Base-by-base conservation (phyloP, 92 coral and sea anemone genomes). In the Palythoa grandis region DNA sequence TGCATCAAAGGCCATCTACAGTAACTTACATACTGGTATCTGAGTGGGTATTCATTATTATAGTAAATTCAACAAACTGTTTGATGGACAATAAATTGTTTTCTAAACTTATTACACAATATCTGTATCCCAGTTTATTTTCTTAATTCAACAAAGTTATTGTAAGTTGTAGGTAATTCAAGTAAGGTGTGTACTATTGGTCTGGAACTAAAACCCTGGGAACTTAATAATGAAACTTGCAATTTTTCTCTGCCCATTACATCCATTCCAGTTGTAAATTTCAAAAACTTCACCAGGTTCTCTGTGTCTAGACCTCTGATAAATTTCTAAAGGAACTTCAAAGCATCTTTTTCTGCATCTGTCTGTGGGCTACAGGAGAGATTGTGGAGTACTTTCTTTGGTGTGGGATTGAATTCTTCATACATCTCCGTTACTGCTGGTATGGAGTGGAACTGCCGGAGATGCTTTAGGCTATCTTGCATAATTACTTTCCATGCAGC, bases 401-500 rank as follows among this genome's bases (percentile, higher is more conserved):
- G 63, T 24, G 86, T 80, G 8, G 86, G 86, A n/a, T 71, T 52
- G 29, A 78, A 63, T 20, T 35, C 11, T 14, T 43, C 90, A 79
- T 80, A 87, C 20, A 78, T 56, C 20, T 71, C 35, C 70, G n/a
- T 39, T 53, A 79, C 19, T 11, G 79, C 53, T 39, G 60, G 40
- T 11, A 61, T 24, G 4, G 86, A 72, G 10, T 52, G 79, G 13
- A 87, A 87, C 22, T 69, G 20, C 20, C 22, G 47, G 17, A 19
- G 60, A 35, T 40, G 25, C 87, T 82, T 72, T 7, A 87, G 38
- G 8, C 68, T 40, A 60, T 53, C 37, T 43, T n/a, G 50, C 22
- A 72, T 14, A 39, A 80, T 56, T n/a, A 73, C 82, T 47, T 80
- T 79, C 87, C 86, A 87, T 53, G 90, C 84, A 72, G 83, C 82